phyloP scores from a whole-genome alignment of 2,797 vertebrate genomes.

The Garrulus glandarius region DNA sequence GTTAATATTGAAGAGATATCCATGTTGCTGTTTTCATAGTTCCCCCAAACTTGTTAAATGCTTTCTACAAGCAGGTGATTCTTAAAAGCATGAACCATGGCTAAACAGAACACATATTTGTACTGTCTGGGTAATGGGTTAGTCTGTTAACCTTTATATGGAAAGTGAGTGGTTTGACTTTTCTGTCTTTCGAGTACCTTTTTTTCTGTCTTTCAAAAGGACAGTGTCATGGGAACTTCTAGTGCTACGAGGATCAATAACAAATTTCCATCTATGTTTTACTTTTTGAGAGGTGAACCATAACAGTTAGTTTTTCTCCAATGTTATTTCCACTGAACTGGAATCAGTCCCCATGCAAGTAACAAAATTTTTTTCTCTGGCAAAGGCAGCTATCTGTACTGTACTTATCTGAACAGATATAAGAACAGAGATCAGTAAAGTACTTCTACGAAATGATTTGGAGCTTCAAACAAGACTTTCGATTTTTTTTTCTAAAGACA shows the following conservation, averaged over 20 bases:
- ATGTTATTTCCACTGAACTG: not conserved
- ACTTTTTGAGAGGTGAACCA: not conserved
- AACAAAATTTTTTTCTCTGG: not conserved
- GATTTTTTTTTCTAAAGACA: not conserved
- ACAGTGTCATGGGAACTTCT: not conserved
- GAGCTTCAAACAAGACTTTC: not conserved
- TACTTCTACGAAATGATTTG: accelerated
- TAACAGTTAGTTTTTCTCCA: not conserved
- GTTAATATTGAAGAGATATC: not conserved
- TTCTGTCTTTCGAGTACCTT: not conserved
- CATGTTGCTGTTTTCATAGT: not conserved
- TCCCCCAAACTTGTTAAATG: not conserved
- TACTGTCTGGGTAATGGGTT: not conserved
- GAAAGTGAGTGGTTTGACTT: not conserved
- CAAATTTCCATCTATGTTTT: not conserved
- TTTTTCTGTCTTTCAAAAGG: not conserved
- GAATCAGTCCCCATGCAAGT: not conserved
- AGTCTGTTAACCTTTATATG: not conserved
- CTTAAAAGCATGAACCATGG: not conserved
- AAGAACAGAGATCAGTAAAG: not conserved
- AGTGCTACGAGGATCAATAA: not conserved
- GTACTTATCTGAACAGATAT: not conserved
- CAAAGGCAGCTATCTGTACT: not conserved
- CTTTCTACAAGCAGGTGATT: not conserved
- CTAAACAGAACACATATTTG: not conserved